phyloP scores from a whole-genome alignment of 2,113 vertebrate genomes.

The Ia io region DNA sequence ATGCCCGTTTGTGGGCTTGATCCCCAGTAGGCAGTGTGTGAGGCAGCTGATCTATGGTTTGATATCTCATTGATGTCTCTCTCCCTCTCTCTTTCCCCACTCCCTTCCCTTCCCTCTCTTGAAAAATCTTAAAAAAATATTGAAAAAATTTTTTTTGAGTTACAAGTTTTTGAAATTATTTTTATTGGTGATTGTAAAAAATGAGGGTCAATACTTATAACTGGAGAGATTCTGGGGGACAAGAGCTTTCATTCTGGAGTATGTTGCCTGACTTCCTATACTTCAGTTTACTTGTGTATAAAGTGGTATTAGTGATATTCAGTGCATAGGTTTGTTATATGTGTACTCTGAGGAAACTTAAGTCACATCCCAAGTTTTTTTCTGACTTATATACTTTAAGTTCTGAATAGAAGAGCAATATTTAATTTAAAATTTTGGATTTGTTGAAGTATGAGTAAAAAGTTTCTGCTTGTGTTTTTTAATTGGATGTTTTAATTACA shows the following conservation, averaged over 20 bases:
- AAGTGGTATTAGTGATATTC: not conserved
- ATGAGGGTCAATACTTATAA: not conserved
- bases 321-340: not conserved
- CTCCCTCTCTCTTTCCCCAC: too few relatives aligned
- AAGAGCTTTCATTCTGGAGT: not conserved
- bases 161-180: not conserved
- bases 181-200: not conserved
- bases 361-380: not conserved
- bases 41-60: not conserved
- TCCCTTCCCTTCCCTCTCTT: not conserved
- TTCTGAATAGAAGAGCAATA: not conserved
- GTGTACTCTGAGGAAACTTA: not conserved
- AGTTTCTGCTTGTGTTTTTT: constrained; percentile 28
- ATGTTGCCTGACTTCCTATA: not conserved
- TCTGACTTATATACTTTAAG: not conserved
- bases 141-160: not conserved
- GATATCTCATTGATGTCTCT: not conserved
- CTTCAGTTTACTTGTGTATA: not conserved
- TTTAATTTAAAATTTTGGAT: constrained; percentile 15
- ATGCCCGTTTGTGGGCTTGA: not conserved
- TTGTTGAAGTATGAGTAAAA: constrained; percentile 5
- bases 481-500: constrained; percentile 1
- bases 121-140: not conserved
- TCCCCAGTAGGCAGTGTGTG: not conserved
- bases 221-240: not conserved